Evolutionary conservation across 2,113 vertebrate genomes (phyloP), one percentile per base, ranked within the genome.

Genomic region (Polyodon spathula): DNA sequence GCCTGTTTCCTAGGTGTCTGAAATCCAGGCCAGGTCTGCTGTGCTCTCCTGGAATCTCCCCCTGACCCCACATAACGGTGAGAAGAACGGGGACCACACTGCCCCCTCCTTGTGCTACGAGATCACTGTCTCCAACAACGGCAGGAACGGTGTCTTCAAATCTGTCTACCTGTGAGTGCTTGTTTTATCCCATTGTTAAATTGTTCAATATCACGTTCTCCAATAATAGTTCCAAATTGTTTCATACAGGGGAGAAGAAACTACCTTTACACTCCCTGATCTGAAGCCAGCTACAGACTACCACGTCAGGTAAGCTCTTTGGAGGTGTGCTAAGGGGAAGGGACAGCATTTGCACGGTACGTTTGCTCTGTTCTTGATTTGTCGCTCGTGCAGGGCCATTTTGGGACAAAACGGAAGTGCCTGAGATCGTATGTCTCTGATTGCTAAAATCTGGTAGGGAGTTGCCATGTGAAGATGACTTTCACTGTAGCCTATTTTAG

Each of bases 61-160:
- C n/a, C 70, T 77, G 54, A 66, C 62, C 57, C 68, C 74, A 66
- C 77, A 79, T 61, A 82, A 79, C 66, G 74, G 68, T 65, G 78
- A 88, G 65, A 76, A 71, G 61, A 77, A 70, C 40, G 41, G 52
- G 59, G 75, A 70, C 63, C 77, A 75, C 71, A 70, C 76, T 69
- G 76, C 76, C 61, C 66, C 78, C 72, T 65, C 77, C 58, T 80
- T 86, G 71, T 78, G 67, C 71, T 90, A 86, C 74, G 88, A 90
- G 82, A 81, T 90, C 76, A 76, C 80, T 68, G 67, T 91, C 69
- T 89, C 86, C 56, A 85, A 80, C 73, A 85, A 68, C 61, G 81
- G 84, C 74, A 86, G 84, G 71, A 85, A 82, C 73, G 88, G 84
- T 76, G 82, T 84, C 74, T 91, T 85, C 77, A 86, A 82, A 73